These are phyloP conservation scores for Macrophya alboannulata DNA, from an alignment of 2,888 invertebrate species.

Conservation along the genomic window DNA sequence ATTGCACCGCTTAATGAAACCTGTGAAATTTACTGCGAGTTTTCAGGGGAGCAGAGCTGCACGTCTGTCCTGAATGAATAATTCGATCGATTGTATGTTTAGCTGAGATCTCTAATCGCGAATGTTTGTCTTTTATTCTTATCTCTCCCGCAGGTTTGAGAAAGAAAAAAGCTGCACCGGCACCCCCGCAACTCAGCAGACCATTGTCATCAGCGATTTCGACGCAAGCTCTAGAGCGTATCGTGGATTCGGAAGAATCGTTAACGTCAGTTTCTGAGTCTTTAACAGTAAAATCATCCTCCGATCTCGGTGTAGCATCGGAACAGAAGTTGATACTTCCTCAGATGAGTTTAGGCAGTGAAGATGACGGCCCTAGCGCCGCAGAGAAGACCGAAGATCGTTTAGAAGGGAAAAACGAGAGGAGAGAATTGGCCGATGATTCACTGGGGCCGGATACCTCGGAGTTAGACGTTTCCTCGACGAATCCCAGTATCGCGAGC, in stretches of 20 bases:
- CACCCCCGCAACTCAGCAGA: conserved; percentile 79
- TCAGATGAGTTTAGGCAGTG: not conserved
- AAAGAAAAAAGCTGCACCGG: conserved; percentile 84
- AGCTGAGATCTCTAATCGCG: not conserved
- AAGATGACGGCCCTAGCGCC: not conserved
- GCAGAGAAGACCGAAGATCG: not conserved
- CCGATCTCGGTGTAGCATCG: conserved; percentile 72
- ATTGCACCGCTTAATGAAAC: not conserved
- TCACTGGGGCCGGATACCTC: not conserved
- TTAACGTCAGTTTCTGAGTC: conserved; percentile 77
- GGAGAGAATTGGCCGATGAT: not conserved
- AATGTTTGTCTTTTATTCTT: not conserved
- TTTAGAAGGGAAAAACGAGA: not conserved
- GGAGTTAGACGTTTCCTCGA: not conserved
- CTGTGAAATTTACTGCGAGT: not conserved
- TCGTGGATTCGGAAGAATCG: conserved; percentile 77
- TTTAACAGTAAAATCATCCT: conserved; percentile 69
- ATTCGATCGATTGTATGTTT: not conserved
- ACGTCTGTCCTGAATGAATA: not conserved
- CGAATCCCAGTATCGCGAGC: conserved; percentile 7
- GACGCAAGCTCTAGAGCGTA: conserved; percentile 75
- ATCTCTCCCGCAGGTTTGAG: conserved; percentile 78
- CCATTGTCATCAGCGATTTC: conserved; percentile 73
- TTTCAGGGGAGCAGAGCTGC: not conserved
- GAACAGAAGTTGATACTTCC: conserved; percentile 60